Base-by-base conservation (phyloP, 2,888 invertebrate genomes). In the Thereva unica region DNA sequence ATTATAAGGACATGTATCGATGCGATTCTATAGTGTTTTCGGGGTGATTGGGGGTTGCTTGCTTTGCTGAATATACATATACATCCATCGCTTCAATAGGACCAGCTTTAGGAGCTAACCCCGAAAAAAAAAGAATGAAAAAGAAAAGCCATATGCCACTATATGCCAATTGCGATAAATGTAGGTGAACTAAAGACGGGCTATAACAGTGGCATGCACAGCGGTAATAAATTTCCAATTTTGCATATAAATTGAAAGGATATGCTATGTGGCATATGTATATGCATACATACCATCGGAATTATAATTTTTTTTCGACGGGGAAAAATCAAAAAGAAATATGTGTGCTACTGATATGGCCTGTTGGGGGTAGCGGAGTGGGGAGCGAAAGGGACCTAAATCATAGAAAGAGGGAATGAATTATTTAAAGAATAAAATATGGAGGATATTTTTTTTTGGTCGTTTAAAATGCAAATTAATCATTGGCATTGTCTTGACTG, bases 191-290 rank as follows among this genome's bases (percentile, higher is more conserved):
- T 50, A 41, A 7, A 50, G 49, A n/a, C 50, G 49, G 61, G 40
- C 61, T 61, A 61, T 50, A 50, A 61, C n/a, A 4, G 57, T 50
- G n/a, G 61, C 61, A 61, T 50, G 61, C 61, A 61, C 40, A 23
- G 50, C n/a, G 50, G 40, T 61, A 61, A 61, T 61, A 61, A 50
- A 50, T 61, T 61, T 49, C 50, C 61, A 61, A 61, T 61, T 61
- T 61, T 61, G 61, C 61, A 61, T 61, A 61, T 50, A 61, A 61
- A 61, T 61, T 61, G 61, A 50, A 50, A 61, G 50, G 10, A 50
- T 23, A 38, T 40, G 41, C 50, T 50, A 50, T 40, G 3, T 45
- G 50, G 23, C 23, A 61, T 61, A 61, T 61, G 61, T 42, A 56
- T 23, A n/a, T 50, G 53, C n/a, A n/a, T 9, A 6, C 3, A 38